These are phyloP conservation scores for Leptopilina boulardi DNA, from an alignment of 1,140 invertebrate genomes.

Conservation along the genomic window DNA sequence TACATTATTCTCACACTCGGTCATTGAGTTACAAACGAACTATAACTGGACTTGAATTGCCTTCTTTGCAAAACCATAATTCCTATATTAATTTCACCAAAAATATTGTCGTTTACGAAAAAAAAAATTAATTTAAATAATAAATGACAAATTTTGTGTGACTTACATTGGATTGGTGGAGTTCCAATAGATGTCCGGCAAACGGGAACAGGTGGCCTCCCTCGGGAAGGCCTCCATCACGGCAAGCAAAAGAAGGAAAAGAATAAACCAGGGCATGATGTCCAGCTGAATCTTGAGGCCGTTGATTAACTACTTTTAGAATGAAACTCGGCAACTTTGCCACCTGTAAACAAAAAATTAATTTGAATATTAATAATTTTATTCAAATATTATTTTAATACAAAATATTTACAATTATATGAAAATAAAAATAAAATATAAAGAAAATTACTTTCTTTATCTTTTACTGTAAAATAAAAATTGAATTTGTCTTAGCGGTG, in stretches of 20 bases:
- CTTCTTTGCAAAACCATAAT: no score
- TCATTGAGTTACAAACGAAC: no score
- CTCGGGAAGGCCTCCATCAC: conserved; percentile 77
- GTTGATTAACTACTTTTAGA: conserved; percentile 63
- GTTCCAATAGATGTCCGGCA: conserved; percentile 80
- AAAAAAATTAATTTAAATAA: no score
- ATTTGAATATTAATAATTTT: background rate
- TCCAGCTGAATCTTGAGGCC: conserved; percentile 73
- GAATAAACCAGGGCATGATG: conserved; percentile 77
- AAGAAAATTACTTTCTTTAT: no score
- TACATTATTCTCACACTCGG: no score
- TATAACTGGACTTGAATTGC: no score
- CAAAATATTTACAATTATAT: background rate
- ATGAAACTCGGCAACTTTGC: conserved; percentile 49
- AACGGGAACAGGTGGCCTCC: conserved; percentile 75
- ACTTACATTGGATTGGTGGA: conserved; percentile 79
- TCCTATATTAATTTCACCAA: no score
- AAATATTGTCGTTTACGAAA: no score
- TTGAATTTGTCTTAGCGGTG: no score
- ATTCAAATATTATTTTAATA: background rate
- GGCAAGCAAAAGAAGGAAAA: conserved; percentile 76
- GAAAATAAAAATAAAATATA: no score
- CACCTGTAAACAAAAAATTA: conserved; percentile 55
- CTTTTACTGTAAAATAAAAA: no score
- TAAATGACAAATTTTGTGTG: conserved; percentile 40